Percentiles rank a stretch among this genome's conserved stretches.
Evolutionary conservation across 1,140 invertebrate genomes (phyloP).

Genomic region (Scaptomyza montana): DNA sequence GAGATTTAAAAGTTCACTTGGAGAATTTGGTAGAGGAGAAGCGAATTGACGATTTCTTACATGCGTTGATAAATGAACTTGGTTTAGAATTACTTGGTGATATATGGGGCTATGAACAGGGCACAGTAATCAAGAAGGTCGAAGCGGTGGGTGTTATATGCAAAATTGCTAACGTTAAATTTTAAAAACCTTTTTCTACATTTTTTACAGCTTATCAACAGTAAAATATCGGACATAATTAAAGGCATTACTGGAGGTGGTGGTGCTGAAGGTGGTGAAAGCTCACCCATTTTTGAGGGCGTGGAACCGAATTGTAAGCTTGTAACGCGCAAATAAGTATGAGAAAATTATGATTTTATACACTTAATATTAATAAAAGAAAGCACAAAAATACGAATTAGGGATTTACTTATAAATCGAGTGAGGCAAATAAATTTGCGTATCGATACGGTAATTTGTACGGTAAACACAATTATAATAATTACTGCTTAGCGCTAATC

Average conservation of each 20-base stretch:
- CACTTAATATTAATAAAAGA: background rate
- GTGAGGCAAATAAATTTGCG: slow-evolving; percentile 23
- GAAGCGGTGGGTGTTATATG: slow-evolving; percentile 50
- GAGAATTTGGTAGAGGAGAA: slow-evolving; percentile 70
- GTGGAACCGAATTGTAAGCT: slow-evolving; percentile 67
- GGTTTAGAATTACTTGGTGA: slow-evolving; percentile 71
- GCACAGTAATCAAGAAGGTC: slow-evolving; percentile 27
- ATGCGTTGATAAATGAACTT: slow-evolving; percentile 68
- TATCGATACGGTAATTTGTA: slow-evolving; percentile 34
- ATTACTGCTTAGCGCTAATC: slow-evolving; percentile 31
- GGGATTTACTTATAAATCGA: background rate
- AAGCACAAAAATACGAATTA: slow-evolving; percentile 3
- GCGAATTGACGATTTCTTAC: slow-evolving; percentile 63
- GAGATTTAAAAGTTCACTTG: slow-evolving; percentile 63
- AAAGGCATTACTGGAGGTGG: slow-evolving; percentile 55
- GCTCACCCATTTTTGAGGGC: slow-evolving; percentile 64
- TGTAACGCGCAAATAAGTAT: slow-evolving; percentile 37
- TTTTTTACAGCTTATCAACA: slow-evolving; percentile 59
- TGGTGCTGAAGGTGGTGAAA: slow-evolving; percentile 50
- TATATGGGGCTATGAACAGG: slow-evolving; percentile 63
- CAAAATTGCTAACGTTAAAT: background rate
- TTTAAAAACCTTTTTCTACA: background rate
- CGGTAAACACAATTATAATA: slow-evolving; percentile 23
- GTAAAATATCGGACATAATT: slow-evolving; percentile 50
- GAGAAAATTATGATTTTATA: slow-evolving; percentile 10